phyloP scores from a whole-genome alignment of 2,113 vertebrate species.

The Zapornia atra region DNA sequence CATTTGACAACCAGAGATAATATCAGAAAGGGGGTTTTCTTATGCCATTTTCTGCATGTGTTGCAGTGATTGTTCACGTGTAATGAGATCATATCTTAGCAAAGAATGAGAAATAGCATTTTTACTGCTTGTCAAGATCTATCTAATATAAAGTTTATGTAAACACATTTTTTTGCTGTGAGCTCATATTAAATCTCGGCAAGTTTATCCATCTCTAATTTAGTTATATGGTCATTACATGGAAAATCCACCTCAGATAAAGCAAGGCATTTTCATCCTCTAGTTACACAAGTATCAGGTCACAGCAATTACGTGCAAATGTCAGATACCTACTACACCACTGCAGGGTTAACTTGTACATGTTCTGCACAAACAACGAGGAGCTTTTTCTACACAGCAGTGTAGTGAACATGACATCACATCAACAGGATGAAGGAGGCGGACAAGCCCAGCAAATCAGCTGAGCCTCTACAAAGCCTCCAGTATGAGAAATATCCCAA shows the following conservation, averaged over 20 bases:
- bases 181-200: constrained; percentile 43
- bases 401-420: background rate
- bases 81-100: constrained; percentile 40
- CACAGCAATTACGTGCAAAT: constrained; percentile 33
- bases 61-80: constrained; percentile 7
- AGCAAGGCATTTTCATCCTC: constrained; percentile 24
- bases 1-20: constrained; percentile 41
- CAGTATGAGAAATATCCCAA: background rate
- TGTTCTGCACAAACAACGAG: constrained; percentile 12
- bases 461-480: background rate
- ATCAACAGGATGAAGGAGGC: background rate
- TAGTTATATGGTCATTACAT: constrained; percentile 37
- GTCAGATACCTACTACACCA: background rate
- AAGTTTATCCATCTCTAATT: constrained; percentile 48
- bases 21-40: constrained; percentile 16
- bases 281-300: constrained; percentile 30
- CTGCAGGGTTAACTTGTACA: background rate
- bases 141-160: constrained; percentile 46
- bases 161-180: constrained; percentile 32
- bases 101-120: constrained; percentile 48
- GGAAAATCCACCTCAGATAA: constrained; percentile 42
- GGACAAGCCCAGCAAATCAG: background rate
- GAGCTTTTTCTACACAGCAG: background rate
- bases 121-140: constrained; percentile 25
- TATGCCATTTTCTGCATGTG: background rate